These are phyloP conservation scores for Belonocnema kinseyi DNA, from an alignment of 1,140 invertebrate genomes.

Conservation along the genomic window DNA sequence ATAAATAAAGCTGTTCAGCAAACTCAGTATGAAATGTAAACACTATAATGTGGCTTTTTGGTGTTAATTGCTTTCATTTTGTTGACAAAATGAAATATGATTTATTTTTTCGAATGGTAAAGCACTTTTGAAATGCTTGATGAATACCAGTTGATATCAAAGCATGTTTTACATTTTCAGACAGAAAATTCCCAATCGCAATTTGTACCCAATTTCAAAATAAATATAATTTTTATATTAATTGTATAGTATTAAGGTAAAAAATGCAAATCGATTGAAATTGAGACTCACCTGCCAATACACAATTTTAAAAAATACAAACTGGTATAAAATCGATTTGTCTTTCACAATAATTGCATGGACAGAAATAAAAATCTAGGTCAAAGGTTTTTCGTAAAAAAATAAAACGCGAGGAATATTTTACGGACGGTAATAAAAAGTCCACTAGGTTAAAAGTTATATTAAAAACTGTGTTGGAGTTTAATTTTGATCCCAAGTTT, in stretches of 20 bases:
- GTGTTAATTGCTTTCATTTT: conserved; percentile 3
- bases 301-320: background rate
- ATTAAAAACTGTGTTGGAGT: background rate
- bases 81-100: conserved; percentile 6
- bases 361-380: background rate
- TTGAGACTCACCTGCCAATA: background rate
- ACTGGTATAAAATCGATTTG: background rate
- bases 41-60: background rate
- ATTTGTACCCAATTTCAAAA: too few relatives aligned
- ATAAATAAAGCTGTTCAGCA: conserved; percentile 3
- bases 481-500: conserved; percentile 1
- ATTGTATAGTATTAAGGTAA: too few relatives aligned
- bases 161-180: too few relatives aligned
- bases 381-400: background rate
- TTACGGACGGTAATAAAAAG: background rate
- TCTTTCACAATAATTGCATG: background rate
- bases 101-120: background rate
- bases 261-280: background rate
- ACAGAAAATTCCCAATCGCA: too few relatives aligned
- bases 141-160: background rate
- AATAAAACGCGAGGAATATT: background rate
- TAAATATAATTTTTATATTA: too few relatives aligned
- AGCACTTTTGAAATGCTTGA: conserved; percentile 1
- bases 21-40: background rate
- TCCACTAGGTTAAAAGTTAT: conserved; percentile 3